Evolutionary conservation across 1,140 invertebrate genomes (phyloP).

Genomic region (Apocrypta bakeri): DNA sequence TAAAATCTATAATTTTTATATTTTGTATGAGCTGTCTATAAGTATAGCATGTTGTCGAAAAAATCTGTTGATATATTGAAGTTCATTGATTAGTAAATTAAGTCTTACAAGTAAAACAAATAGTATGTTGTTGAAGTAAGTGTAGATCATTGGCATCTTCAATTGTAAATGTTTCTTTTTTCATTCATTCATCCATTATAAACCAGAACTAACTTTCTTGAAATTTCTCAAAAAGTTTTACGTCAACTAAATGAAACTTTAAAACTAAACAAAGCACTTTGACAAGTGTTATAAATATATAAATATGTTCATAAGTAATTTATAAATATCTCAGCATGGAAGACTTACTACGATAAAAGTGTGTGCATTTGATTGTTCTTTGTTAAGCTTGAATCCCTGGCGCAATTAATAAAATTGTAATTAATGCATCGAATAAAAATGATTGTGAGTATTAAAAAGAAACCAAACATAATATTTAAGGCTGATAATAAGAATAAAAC

Average conservation of each 20-base stretch:
- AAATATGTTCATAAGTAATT: background rate
- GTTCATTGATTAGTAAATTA: background rate
- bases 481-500: background rate
- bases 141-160: background rate
- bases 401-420: slow-evolving; percentile 28
- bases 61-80: background rate
- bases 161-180: background rate
- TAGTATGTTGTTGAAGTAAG: background rate
- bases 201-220: background rate
- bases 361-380: slow-evolving; percentile 38
- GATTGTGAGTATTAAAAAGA: slow-evolving; percentile 40
- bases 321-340: slow-evolving; percentile 34
- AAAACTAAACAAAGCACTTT: background rate
- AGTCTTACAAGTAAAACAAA: too few relatives aligned
- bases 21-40: background rate
- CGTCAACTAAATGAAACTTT: background rate
- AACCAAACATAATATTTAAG: background rate
- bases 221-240: background rate
- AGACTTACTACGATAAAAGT: slow-evolving; percentile 6
- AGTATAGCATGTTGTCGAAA: background rate
- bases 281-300: background rate
- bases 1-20: background rate
- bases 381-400: slow-evolving; percentile 36
- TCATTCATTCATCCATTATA: background rate
- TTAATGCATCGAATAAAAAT: slow-evolving; percentile 37